A percentile compares a stretch with the other conserved stretches of the same genome.
phyloP scores from a whole-genome alignment of 2,888 invertebrate genomes.

The Homarus gammarus region DNA sequence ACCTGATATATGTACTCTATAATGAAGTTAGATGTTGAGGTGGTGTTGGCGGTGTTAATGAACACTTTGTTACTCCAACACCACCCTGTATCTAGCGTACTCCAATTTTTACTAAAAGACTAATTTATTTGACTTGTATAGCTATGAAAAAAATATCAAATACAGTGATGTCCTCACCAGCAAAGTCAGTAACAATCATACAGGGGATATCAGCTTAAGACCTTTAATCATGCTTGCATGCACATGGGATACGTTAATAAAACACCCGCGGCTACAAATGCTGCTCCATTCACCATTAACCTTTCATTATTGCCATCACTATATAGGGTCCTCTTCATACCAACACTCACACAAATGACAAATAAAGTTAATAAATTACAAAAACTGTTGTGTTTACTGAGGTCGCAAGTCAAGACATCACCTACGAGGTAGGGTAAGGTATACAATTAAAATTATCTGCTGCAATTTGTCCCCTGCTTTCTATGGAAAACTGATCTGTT shows the following conservation, averaged over 20 bases:
- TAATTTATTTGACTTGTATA: constrained; percentile 71
- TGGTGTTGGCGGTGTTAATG: constrained; percentile 48
- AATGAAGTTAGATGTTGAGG: constrained; percentile 60
- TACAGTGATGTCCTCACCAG: constrained; percentile 70
- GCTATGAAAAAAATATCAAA: constrained; percentile 69
- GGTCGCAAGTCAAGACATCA: constrained; percentile 72
- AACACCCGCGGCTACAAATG: constrained; percentile 55
- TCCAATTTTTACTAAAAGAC: constrained; percentile 71
- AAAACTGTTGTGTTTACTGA: constrained; percentile 67
- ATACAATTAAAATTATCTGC: constrained; percentile 71
- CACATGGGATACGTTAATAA: constrained; percentile 57
- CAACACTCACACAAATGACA: constrained; percentile 62
- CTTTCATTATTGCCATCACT: constrained; percentile 65
- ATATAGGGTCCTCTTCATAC: constrained; percentile 48
- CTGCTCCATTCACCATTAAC: constrained; percentile 51
- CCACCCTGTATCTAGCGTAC: constrained; percentile 59
- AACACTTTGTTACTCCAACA: constrained; percentile 32
- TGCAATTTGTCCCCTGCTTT: constrained; percentile 71
- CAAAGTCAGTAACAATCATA: constrained; percentile 67
- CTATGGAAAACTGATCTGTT: constrained; percentile 69
- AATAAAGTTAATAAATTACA: constrained; percentile 61
- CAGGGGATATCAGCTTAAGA: constrained; percentile 47
- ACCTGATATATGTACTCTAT: constrained; percentile 71
- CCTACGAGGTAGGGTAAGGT: constrained; percentile 73
- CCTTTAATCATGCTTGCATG: constrained; percentile 55